Evolutionary conservation across 2,888 invertebrate species (phyloP).

Genomic region (Lacanobia wlatinum): DNA sequence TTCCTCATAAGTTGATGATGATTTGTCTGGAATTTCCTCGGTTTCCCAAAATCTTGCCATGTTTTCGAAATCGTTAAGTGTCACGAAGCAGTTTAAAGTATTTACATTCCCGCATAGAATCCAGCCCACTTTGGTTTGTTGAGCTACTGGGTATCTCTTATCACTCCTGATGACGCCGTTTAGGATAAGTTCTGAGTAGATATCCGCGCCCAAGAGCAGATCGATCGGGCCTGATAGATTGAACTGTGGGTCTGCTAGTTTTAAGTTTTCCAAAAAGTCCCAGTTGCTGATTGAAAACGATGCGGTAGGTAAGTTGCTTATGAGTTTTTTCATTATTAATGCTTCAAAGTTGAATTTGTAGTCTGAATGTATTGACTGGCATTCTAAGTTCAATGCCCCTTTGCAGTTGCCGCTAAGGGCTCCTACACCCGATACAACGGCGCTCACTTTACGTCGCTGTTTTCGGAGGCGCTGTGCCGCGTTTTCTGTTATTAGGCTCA

Average conservation of each 20-base stretch:
- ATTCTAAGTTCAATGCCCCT: too few relatives aligned
- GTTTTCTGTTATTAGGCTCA: too few relatives aligned
- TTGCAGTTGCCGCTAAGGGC: too few relatives aligned
- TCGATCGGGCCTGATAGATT: conserved; percentile 13
- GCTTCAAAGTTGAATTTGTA: background rate
- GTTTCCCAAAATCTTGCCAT: conserved; percentile 7
- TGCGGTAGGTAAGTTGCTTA: conserved; percentile 12
- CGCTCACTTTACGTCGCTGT: too few relatives aligned
- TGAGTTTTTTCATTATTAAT: conserved; percentile 9
- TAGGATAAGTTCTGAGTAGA: conserved; percentile 17
- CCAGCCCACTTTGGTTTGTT: conserved; percentile 2
- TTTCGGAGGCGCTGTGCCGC: too few relatives aligned
- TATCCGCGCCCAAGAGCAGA: background rate
- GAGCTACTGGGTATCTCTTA: background rate
- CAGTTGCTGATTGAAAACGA: conserved; percentile 10
- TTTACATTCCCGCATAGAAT: conserved; percentile 3
- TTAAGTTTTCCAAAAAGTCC: conserved; percentile 25
- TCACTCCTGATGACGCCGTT: conserved; percentile 17
- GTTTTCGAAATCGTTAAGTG: conserved; percentile 3
- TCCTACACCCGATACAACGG: too few relatives aligned
- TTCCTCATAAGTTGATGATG: background rate
- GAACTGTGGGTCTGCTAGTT: conserved; percentile 34
- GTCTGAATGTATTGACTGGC: background rate
- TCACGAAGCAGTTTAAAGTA: background rate
- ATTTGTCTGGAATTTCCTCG: conserved; percentile 2